phyloP scores from a whole-genome alignment of 30 jellyfish, hydroid and myxozoan species.

The Turritopsis dohrnii region DNA sequence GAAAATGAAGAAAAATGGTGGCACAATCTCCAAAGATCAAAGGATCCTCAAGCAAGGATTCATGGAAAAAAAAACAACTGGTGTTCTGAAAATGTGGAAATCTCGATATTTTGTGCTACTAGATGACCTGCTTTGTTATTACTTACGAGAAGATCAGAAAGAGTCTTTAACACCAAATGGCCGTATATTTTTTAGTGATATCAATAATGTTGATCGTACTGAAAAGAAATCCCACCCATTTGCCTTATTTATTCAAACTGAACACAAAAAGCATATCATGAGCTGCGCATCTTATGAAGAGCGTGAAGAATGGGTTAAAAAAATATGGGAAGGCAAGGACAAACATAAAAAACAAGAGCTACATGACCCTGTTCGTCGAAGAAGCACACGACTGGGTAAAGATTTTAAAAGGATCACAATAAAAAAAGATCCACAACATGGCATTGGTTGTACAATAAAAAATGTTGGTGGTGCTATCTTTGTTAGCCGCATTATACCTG shows the following conservation, averaged over 20 bases:
- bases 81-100: conserved; percentile 64
- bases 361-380: conserved; percentile 74
- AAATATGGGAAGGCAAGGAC: conserved; percentile 53
- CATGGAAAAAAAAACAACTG: conserved; percentile 74
- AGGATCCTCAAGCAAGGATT: conserved; percentile 60
- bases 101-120: conserved; percentile 65
- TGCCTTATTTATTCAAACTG: conserved; percentile 49
- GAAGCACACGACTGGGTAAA: conserved; percentile 70
- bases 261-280: conserved; percentile 54
- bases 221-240: conserved; percentile 67
- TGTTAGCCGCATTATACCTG: conserved; percentile 86
- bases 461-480: conserved; percentile 89
- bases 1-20: not conserved
- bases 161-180: conserved; percentile 75
- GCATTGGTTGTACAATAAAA: conserved; percentile 87
- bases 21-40: not conserved
- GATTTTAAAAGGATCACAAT: conserved; percentile 72
- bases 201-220: conserved; percentile 35
- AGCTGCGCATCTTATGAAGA: conserved; percentile 71
- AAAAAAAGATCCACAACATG: conserved; percentile 78
- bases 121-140: conserved; percentile 61
- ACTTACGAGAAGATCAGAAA: conserved; percentile 68
- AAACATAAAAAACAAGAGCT: conserved; percentile 51
- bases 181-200: conserved; percentile 65
- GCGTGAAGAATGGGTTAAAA: conserved; percentile 55